A percentile compares a stretch with the other conserved stretches of the same genome.
Conservation (phyloP, 2,797 vertebrate species). For the Emys orbicularis region DNA sequence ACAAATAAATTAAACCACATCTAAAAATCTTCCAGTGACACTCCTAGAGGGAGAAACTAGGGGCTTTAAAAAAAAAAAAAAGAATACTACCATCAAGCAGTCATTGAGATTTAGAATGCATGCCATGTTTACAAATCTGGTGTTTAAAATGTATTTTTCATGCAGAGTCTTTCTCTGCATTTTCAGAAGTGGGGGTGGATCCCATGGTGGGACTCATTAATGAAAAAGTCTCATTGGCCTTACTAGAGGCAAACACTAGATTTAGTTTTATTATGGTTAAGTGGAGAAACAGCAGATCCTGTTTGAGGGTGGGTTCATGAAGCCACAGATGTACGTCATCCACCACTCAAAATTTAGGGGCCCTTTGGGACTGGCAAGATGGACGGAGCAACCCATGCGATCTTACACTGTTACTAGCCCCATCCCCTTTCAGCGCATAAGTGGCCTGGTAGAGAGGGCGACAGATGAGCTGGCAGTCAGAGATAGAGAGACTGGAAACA, state of each 20-base stretch:
- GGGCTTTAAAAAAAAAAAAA: neutral
- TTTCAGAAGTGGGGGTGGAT: neutral
- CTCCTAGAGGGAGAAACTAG: neutral
- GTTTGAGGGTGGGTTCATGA: neutral
- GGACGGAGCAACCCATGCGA: neutral
- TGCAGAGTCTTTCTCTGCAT: neutral
- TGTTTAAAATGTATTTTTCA: neutral
- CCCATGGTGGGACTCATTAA: neutral
- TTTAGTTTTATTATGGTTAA: neutral
- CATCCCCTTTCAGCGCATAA: neutral
- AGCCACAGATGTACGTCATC: neutral
- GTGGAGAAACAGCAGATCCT: neutral
- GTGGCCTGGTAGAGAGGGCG: neutral
- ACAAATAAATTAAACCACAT: neutral
- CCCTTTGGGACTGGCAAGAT: neutral
- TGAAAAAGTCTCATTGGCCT: neutral
- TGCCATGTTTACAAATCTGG: neutral
- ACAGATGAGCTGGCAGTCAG: neutral
- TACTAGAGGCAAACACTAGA: neutral
- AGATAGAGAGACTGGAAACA: neutral
- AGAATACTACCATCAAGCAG: neutral
- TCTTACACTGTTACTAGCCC: neutral
- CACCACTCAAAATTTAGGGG: neutral
- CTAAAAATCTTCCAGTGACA: neutral
- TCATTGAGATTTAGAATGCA: neutral